Base-by-base conservation (phyloP, 1,140 invertebrate species). In the Ladona fulva region DNA sequence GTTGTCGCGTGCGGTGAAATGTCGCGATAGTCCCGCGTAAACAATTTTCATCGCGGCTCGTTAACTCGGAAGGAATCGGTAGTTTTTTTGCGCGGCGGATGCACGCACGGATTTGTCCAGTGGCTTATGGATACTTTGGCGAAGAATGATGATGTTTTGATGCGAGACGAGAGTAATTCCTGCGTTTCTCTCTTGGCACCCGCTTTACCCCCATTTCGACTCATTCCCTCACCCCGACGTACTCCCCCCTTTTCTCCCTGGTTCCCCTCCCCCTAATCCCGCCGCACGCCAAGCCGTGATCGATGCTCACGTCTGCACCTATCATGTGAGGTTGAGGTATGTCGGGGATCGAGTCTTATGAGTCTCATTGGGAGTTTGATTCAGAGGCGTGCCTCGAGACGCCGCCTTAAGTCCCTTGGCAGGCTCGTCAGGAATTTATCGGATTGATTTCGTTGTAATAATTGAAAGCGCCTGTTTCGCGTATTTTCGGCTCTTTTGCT, bases 81-180 rank as follows among this genome's bases (percentile, higher is more conserved):
- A 8, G 29, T 37, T 37, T 37, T 37, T n/a, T n/a, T n/a, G n/a
- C n/a, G n/a, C n/a, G n/a, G n/a, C n/a, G n/a, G n/a, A n/a, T 37
- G 29, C 29, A 8, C 29, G 1, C 29, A 37, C 3, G 29, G 29
- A 37, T 37, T 37, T 37, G 29, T 37, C 29, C 29, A 8, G 8
- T 8, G 29, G 29, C 29, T 66, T 12, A 6, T 12, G 14, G n/a
- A 66, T 16, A 66, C 3, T 22, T 66, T 22, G 52, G 3, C 52
- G 3, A 12, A 66, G 52, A 66, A 22, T 66, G 52, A 66, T 66
- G 14, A 22, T 66, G 52, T 66, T 66, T 66, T 66, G 52, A 66
- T 66, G 52, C 52, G 52, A 66, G 52, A 66, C 16, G 52, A 66
- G 52, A 66, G 52, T 66, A 66, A 66, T 66, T 66, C 52, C 52